Base-by-base conservation (phyloP, 2,113 vertebrate genomes). In the Melanerpes formicivorus region DNA sequence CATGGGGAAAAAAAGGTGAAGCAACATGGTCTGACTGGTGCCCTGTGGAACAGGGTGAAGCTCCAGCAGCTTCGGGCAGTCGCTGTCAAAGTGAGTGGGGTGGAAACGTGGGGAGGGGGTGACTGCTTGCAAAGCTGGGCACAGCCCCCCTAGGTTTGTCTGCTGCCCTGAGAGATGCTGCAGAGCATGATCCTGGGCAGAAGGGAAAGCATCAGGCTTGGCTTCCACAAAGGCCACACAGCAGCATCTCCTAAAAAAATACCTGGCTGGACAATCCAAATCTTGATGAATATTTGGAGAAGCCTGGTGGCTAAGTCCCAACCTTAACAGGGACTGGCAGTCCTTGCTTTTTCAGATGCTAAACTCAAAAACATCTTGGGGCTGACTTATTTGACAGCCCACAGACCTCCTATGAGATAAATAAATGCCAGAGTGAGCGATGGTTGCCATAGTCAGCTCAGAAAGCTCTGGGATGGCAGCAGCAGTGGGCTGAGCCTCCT, bases 71-170 rank as follows among this genome's bases (percentile, higher is more conserved):
- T 46, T 54, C 5, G n/a, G 62, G 54, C 52, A 84, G 44, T 70
- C 21, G 5, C 70, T 27, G 37, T 18, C 2, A 2, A 69, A 32
- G 40, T 3, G 7, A 87, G 27, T 0, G 1, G 6, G 18, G 42
- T 52, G 26, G 21, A 37, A 73, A 46, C 0, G 0, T 0, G 1
- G 32, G 15, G 54, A 67, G 8, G 12, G 26, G 55, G 14, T 5
- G 2, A 75, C 37, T 1, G 0, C 30, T 55, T n/a, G 67, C 18
- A 46, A 32, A 30, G 32, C 40, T 42, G n/a, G 55, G 23, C 32
- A 71, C 8, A n/a, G 22, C 10, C 11, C 27, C 11, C 11, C 56
- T 4, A 1, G 2, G 16, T 63, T 54, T 52, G 19, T 46, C 8
- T 54, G 69, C 55, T 75, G 32, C 22, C 42, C 67, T 81, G 13